Conservation (phyloP, 2,797 vertebrate species). For the Poecilia velifera region DNA sequence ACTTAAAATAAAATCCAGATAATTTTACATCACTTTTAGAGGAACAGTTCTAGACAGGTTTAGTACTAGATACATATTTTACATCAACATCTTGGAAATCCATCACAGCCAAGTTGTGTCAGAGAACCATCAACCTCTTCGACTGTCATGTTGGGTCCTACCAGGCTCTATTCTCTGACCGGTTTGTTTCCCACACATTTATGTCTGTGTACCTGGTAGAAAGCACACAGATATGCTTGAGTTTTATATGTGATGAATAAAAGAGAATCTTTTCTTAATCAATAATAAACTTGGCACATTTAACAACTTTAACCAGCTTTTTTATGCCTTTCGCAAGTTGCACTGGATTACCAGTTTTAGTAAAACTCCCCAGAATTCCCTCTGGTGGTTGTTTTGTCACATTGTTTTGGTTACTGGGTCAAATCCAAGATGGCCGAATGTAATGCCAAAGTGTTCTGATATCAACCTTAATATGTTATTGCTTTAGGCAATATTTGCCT, state of each 20-base stretch:
- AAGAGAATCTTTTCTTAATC: not conserved
- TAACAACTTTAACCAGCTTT: not conserved
- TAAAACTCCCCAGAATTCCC: too few species aligned
- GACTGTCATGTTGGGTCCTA: too few species aligned
- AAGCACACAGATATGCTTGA: not conserved
- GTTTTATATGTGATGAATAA: not conserved
- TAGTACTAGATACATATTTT: constrained; percentile 18
- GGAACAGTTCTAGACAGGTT: constrained; percentile 78
- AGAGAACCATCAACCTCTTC: not conserved
- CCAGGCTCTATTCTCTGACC: not conserved
- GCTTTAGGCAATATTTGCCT: too few species aligned
- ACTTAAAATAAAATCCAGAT: constrained; percentile 89
- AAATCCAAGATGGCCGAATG: too few species aligned
- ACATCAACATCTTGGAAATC: not conserved
- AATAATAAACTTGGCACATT: too few species aligned
- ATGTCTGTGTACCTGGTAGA: not conserved
- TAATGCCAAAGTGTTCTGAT: too few species aligned
- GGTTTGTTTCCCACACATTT: not conserved
- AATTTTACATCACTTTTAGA: constrained; percentile 93
- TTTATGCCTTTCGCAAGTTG: not conserved
- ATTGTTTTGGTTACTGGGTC: too few species aligned
- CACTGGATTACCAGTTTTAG: too few species aligned
- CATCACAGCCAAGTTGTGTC: not conserved
- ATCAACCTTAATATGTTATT: too few species aligned
- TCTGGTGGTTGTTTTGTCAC: too few species aligned